These are phyloP conservation scores for Cyaniris semiargus DNA, from an alignment of 2,888 invertebrate species.

Conservation along the genomic window DNA sequence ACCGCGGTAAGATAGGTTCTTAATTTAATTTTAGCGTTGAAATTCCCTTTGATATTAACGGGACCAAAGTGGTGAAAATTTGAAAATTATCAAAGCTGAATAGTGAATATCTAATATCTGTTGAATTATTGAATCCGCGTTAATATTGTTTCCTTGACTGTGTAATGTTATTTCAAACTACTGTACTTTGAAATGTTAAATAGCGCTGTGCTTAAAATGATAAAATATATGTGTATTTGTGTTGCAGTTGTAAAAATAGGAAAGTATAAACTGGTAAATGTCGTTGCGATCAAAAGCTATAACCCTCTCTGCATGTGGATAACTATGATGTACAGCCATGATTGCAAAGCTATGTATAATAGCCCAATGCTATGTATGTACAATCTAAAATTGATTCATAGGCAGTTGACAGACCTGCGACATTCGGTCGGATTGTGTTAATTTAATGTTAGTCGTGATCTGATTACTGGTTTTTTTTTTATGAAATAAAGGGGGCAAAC, in stretches of 20 bases:
- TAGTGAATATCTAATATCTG: not conserved
- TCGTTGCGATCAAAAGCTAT: not conserved
- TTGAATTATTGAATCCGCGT: not conserved
- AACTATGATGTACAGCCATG: too few relatives aligned
- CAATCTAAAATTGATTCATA: too few relatives aligned
- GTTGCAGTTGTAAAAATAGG: not conserved
- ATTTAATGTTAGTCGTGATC: too few relatives aligned
- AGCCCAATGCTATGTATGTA: too few relatives aligned
- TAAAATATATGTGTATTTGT: not conserved
- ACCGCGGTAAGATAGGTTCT: constrained; percentile 69
- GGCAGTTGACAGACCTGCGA: too few relatives aligned
- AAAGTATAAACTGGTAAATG: not conserved
- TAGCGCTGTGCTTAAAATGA: not conserved
- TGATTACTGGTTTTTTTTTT: too few relatives aligned
- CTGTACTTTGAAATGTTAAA: not conserved
- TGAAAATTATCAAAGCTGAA: constrained; percentile 41
- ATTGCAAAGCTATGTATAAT: too few relatives aligned
- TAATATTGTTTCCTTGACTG: not conserved
- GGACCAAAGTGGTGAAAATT: constrained; percentile 64
- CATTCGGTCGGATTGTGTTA: too few relatives aligned
- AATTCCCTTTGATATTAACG: constrained; percentile 55
- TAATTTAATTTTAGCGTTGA: constrained; percentile 17
- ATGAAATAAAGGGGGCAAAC: too few relatives aligned
- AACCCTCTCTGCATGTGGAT: too few relatives aligned
- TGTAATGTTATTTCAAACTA: not conserved